Percentiles rank a stretch among this genome's conserved stretches.
These are phyloP conservation scores for Henricia sp. DNA, from an alignment of 53 echinoderm and acorn worm species.

Conservation along the genomic window DNA sequence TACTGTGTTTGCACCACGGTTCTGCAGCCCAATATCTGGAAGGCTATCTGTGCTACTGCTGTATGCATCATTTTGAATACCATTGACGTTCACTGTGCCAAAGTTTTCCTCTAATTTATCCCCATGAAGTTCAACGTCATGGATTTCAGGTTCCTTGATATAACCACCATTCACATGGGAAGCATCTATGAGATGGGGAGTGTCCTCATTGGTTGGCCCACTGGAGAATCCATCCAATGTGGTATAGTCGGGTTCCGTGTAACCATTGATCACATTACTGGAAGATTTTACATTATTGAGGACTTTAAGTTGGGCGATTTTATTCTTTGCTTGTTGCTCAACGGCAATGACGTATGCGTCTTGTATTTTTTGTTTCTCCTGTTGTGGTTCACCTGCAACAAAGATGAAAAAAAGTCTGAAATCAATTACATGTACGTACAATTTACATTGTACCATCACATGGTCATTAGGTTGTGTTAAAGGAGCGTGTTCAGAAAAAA, in stretches of 20 bases:
- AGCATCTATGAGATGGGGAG: too few relatives aligned
- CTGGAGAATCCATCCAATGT: slow-evolving; percentile 29
- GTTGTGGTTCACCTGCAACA: slow-evolving; percentile 74
- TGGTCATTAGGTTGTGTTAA: too few relatives aligned
- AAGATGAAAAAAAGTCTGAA: too few relatives aligned
- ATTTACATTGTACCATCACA: too few relatives aligned
- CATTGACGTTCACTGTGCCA: slow-evolving; percentile 3
- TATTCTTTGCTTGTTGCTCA: slow-evolving; percentile 83
- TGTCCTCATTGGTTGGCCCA: background rate
- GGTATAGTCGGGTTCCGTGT: slow-evolving; percentile 45
- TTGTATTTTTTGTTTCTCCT: slow-evolving; percentile 80
- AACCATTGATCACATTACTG: slow-evolving; percentile 67
- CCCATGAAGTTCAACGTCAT: slow-evolving; percentile 24
- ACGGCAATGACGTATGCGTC: slow-evolving; percentile 97
- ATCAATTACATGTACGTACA: too few relatives aligned
- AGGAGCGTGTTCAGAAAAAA: too few relatives aligned
- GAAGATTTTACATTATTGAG: slow-evolving; percentile 66
- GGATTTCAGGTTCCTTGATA: slow-evolving; percentile 41
- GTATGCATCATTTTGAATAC: slow-evolving; percentile 48
- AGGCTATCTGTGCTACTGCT: slow-evolving; percentile 60
- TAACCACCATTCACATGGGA: slow-evolving; percentile 55
- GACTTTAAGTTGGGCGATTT: too few relatives aligned
- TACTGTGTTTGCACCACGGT: slow-evolving; percentile 30
- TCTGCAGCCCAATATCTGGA: slow-evolving; percentile 38
- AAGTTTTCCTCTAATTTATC: background rate